These are phyloP conservation scores for Spisula solida DNA, from an alignment of 2,888 invertebrate genomes.

Conservation along the genomic window DNA sequence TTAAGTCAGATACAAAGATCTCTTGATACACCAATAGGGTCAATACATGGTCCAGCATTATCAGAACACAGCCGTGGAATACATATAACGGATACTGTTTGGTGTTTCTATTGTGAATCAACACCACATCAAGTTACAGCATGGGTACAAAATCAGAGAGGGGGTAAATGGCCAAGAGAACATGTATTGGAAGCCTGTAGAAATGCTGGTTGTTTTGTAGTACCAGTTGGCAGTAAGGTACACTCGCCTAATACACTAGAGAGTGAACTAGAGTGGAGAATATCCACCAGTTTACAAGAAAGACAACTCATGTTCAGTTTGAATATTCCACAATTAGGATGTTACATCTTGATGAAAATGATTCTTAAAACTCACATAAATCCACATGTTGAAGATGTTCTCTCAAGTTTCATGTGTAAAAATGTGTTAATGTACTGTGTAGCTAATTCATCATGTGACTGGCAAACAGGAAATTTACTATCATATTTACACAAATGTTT, in stretches of 20 bases:
- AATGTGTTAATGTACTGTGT: background rate
- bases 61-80: background rate
- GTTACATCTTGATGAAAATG: constrained; percentile 27
- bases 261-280: constrained; percentile 11
- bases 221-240: background rate
- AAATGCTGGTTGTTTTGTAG: constrained; percentile 16
- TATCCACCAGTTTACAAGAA: constrained; percentile 4
- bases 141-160: background rate
- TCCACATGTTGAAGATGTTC: background rate
- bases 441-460: background rate
- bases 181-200: background rate
- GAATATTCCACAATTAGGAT: background rate
- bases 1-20: background rate
- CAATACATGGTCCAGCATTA: background rate
- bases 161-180: background rate
- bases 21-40: background rate
- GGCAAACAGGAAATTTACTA: background rate
- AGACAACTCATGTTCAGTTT: background rate
- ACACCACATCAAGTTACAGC: background rate
- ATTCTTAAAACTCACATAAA: constrained; percentile 15
- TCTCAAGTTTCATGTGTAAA: constrained; percentile 34
- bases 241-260: too few species aligned
- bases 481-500: background rate
- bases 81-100: background rate
- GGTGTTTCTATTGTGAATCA: background rate